Conservation (phyloP, 2,113 vertebrate species). For the Nesoenas mayeri region DNA sequence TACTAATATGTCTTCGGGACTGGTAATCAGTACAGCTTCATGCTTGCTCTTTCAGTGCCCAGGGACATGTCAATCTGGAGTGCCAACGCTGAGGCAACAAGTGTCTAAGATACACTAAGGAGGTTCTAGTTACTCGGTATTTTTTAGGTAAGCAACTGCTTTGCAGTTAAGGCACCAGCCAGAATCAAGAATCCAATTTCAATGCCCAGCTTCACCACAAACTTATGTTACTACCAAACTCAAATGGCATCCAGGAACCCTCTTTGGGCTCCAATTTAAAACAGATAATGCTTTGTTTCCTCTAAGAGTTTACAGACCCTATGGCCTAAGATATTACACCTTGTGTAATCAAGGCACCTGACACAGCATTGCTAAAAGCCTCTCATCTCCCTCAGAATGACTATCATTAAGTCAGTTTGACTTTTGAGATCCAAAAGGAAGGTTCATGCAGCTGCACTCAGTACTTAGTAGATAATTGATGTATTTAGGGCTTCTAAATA, state of each 20-base stretch:
- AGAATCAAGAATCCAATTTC: not conserved
- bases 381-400: not conserved
- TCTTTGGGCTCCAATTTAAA: not conserved
- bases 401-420: constrained; percentile 21
- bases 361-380: not conserved
- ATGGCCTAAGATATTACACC: not conserved
- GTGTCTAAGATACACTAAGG: not conserved
- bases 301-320: not conserved
- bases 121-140: not conserved
- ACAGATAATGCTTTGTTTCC: not conserved
- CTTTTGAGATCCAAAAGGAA: constrained; percentile 20
- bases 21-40: not conserved
- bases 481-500: constrained; percentile 47
- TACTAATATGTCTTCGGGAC: not conserved
- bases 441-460: constrained; percentile 37
- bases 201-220: not conserved
- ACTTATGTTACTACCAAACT: not conserved
- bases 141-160: not conserved
- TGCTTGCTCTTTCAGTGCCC: not conserved
- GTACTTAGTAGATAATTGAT: constrained; percentile 24
- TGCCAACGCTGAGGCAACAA: not conserved
- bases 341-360: not conserved
- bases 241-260: not conserved
- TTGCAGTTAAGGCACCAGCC: not conserved
- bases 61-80: not conserved